Evolutionary conservation across 2,113 vertebrate genomes (phyloP).

Genomic region (Potamarius usumacintae): DNA sequence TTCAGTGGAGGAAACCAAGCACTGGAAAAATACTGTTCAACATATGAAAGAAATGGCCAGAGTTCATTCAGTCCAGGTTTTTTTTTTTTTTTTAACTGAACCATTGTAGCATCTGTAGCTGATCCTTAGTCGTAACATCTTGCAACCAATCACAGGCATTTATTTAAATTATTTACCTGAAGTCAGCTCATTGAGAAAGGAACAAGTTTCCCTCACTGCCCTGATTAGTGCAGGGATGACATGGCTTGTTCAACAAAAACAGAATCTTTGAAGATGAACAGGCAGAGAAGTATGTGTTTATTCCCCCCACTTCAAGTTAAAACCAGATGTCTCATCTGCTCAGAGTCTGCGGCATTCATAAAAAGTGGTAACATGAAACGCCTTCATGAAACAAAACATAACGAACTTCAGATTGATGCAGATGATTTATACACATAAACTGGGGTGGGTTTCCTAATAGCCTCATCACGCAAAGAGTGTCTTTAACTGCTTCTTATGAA

Average conservation of each 20-base stretch:
- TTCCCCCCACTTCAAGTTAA: background rate
- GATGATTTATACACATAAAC: background rate
- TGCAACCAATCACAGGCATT: background rate
- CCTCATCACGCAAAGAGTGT: no score
- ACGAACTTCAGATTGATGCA: background rate
- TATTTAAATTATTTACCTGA: background rate
- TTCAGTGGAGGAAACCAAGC: background rate
- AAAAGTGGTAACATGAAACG: background rate
- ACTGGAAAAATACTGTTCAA: background rate
- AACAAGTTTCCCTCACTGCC: background rate
- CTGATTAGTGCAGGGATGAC: background rate
- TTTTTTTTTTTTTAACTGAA: background rate
- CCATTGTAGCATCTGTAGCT: background rate
- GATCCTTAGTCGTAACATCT: background rate
- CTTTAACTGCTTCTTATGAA: no score
- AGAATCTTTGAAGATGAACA: background rate
- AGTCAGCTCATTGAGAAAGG: background rate
- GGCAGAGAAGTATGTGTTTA: background rate
- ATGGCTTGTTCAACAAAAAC: background rate
- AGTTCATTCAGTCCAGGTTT: background rate
- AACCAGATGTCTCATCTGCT: background rate
- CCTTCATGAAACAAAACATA: no score
- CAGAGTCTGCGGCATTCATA: background rate
- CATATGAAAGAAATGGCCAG: background rate
- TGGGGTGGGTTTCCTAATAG: no score